Evolutionary conservation across 2,888 invertebrate species (phyloP).

Genomic region (Caradrina kadenii): DNA sequence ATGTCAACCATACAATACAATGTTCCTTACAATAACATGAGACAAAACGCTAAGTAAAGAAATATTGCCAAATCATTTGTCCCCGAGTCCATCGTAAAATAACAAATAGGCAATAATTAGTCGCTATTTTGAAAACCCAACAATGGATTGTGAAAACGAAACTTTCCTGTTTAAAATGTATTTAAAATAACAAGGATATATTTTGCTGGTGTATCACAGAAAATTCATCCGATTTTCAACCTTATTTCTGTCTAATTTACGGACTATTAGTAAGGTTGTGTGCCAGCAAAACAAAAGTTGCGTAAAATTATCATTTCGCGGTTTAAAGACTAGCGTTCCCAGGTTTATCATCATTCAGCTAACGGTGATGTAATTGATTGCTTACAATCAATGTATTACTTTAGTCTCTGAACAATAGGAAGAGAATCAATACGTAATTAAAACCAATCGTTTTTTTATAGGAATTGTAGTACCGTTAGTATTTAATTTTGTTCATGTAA

Average conservation of each 20-base stretch:
- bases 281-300: slow-evolving; percentile 1
- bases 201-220: neutral
- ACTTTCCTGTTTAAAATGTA: slow-evolving; percentile 62
- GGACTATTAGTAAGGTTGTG: neutral
- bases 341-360: slow-evolving; percentile 23
- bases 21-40: slow-evolving; percentile 56
- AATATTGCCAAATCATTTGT: slow-evolving; percentile 66
- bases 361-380: slow-evolving; percentile 30
- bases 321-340: slow-evolving; percentile 23
- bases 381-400: slow-evolving; percentile 1
- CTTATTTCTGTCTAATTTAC: rapidly evolving
- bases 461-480: neutral
- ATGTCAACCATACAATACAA: slow-evolving; percentile 46
- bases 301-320: slow-evolving; percentile 27
- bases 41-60: slow-evolving; percentile 55
- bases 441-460: neutral
- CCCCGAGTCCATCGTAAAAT: slow-evolving; percentile 58
- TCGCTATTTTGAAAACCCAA: slow-evolving; percentile 66
- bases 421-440: slow-evolving; percentile 1
- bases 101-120: slow-evolving; percentile 71
- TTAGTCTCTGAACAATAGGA: slow-evolving; percentile 8
- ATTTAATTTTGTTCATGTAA: slow-evolving; percentile 13
- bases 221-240: slow-evolving; percentile 9
- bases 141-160: slow-evolving; percentile 66
- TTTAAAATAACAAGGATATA: slow-evolving; percentile 26